A percentile compares a stretch with the other conserved stretches of the same genome.
These are phyloP conservation scores for Bungarus multicinctus DNA, from an alignment of 2,113 vertebrate species.

Conservation along the genomic window DNA sequence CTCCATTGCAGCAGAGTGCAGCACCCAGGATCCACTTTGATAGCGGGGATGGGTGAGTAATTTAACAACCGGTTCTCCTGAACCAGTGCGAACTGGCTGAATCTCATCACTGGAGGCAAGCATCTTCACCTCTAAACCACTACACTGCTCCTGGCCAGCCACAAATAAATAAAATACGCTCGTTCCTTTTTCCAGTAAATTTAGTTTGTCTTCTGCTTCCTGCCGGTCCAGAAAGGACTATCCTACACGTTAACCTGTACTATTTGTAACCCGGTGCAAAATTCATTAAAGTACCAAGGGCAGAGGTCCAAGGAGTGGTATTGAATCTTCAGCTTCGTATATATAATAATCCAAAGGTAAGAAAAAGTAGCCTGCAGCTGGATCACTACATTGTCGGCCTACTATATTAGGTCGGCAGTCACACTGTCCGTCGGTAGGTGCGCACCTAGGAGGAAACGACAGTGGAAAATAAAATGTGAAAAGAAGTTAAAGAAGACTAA, in stretches of 20 bases:
- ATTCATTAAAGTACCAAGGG: conserved; percentile 65
- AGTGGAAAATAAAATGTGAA: background rate
- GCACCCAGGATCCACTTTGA: too few relatives aligned
- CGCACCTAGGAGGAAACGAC: conserved; percentile 67
- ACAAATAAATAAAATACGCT: background rate
- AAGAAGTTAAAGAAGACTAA: background rate
- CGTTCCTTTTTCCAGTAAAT: background rate
- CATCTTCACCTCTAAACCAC: background rate
- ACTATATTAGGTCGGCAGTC: conserved; percentile 77
- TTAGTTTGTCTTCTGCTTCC: background rate
- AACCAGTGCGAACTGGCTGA: too few relatives aligned
- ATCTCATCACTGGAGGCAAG: background rate
- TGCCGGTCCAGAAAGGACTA: rapidly evolving
- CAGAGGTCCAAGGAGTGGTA: conserved; percentile 56
- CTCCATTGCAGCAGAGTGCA: too few relatives aligned
- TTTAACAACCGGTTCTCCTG: too few relatives aligned
- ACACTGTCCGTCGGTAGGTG: conserved; percentile 75
- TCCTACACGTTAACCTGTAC: background rate
- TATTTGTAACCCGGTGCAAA: background rate
- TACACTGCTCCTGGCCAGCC: background rate
- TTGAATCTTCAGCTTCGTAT: conserved; percentile 83
- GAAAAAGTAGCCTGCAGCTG: conserved; percentile 79
- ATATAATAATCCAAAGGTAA: conserved; percentile 81
- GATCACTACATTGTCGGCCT: conserved; percentile 74
- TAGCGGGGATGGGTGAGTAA: too few relatives aligned